A percentile compares a stretch with the other conserved stretches of the same genome.
phyloP scores from a whole-genome alignment of 37 sponge, comb jelly and placozoan genomes.

The Diacarnus erythraeanus region DNA sequence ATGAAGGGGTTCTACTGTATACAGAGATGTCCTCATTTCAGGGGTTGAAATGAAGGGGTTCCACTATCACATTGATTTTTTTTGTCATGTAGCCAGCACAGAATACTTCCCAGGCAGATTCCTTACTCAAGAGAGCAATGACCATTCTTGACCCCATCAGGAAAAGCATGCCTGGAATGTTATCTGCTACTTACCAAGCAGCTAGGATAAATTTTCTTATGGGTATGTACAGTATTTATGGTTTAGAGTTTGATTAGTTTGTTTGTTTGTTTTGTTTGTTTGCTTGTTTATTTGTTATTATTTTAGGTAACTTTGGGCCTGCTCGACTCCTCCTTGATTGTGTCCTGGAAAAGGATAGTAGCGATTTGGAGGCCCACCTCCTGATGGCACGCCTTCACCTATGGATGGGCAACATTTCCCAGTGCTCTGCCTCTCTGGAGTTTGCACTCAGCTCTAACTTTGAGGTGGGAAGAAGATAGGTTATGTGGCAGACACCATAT shows the following conservation, averaged over 20 bases:
- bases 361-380: conserved; percentile 76
- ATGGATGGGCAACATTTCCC: conserved; percentile 53
- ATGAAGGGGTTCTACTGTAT: too few species aligned
- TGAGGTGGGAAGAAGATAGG: conserved; percentile 67
- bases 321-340: conserved; percentile 57
- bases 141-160: conserved; percentile 68
- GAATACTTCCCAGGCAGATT: conserved; percentile 38
- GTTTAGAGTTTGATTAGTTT: too few species aligned
- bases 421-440: conserved; percentile 60
- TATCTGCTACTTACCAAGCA: conserved; percentile 48
- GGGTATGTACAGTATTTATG: conserved; percentile 73
- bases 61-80: background rate
- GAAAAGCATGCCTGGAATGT: conserved; percentile 77
- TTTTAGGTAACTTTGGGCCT: conserved; percentile 65
- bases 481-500: too few species aligned
- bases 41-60: too few species aligned
- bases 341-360: conserved; percentile 56
- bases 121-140: conserved; percentile 51
- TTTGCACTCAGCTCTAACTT: conserved; percentile 88
- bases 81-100: conserved; percentile 16
- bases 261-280: too few species aligned
- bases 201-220: conserved; percentile 90
- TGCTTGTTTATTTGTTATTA: too few species aligned
- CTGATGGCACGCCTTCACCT: conserved; percentile 78
- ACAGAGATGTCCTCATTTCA: too few species aligned